phyloP scores from a whole-genome alignment of 2,797 vertebrate genomes.

The Phoxinus dragarum region DNA sequence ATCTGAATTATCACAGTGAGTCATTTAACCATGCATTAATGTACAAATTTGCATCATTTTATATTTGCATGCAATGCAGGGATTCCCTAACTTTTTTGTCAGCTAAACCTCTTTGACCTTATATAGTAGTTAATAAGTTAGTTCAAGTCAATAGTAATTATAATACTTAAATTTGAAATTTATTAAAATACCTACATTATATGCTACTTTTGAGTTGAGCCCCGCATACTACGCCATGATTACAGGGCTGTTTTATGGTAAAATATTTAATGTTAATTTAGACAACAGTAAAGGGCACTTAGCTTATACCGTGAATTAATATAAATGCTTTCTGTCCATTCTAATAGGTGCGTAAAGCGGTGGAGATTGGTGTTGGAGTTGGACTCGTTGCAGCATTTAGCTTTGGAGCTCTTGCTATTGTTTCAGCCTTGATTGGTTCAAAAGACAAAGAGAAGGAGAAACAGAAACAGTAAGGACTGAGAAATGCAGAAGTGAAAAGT shows the following conservation, averaged over 20 bases:
- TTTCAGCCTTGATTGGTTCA: constrained; percentile 59
- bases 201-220: neutral
- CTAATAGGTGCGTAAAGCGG: constrained; percentile 71
- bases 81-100: too few relatives aligned
- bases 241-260: neutral
- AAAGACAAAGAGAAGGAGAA: constrained; percentile 68
- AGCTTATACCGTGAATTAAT: neutral
- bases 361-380: constrained; percentile 41
- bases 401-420: constrained; percentile 59
- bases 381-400: constrained; percentile 37
- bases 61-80: too few relatives aligned
- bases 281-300: neutral
- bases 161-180: neutral
- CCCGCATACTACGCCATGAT: neutral
- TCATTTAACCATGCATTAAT: too few relatives aligned
- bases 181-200: neutral
- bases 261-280: neutral
- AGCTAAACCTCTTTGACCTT: too few relatives aligned
- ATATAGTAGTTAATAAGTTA: too few relatives aligned
- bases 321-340: neutral
- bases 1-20: too few relatives aligned
- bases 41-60: neutral
- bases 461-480: constrained; percentile 58
- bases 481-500: neutral
- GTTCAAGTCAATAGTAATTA: too few relatives aligned